These are phyloP conservation scores for Podilymbus podiceps DNA, from an alignment of 2,113 vertebrate genomes.

Conservation along the genomic window DNA sequence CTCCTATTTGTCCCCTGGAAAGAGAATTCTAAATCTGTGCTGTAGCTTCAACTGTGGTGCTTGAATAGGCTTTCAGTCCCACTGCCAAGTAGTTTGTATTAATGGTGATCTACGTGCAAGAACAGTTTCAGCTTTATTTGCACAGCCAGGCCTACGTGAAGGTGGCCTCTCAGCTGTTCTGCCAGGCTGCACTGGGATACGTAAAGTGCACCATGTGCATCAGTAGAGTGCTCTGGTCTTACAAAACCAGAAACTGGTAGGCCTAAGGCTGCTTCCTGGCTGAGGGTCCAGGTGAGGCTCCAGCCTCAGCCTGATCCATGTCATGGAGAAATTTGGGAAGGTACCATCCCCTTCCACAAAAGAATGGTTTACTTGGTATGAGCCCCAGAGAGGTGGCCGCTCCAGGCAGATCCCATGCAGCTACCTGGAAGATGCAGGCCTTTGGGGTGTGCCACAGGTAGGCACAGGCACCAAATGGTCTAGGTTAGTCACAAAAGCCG, in stretches of 20 bases:
- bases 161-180: background rate
- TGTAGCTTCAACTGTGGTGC: background rate
- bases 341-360: background rate
- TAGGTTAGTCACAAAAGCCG: background rate
- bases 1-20: slow-evolving; percentile 13
- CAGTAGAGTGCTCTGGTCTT: background rate
- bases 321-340: background rate
- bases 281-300: background rate
- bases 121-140: background rate
- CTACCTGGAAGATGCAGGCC: background rate
- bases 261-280: background rate
- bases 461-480: background rate
- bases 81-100: background rate
- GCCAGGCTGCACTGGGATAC: background rate
- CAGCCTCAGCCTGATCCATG: background rate
- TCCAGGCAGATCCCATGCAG: background rate
- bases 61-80: slow-evolving; percentile 24
- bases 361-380: background rate
- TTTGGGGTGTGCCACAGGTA: background rate
- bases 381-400: background rate
- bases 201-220: background rate
- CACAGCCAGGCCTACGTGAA: background rate
- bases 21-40: slow-evolving; percentile 40
- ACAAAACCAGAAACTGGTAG: background rate
- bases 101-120: background rate